Evolutionary conservation across 2,888 invertebrate species (phyloP).

Genomic region (Dolomedes plantarius): DNA sequence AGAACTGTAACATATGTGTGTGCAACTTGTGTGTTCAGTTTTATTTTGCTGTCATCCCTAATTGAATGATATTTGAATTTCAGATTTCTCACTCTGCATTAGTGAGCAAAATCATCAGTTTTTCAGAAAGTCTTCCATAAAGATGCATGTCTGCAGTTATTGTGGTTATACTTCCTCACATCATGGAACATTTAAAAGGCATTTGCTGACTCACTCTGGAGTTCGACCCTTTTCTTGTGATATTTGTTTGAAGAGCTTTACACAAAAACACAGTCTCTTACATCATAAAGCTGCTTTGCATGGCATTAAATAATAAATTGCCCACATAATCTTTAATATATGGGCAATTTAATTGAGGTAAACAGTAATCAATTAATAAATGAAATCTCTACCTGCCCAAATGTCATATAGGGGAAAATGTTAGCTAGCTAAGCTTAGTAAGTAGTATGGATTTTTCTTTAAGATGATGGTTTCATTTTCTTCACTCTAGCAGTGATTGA

Average conservation of each 20-base stretch:
- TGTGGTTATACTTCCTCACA: conserved; percentile 18
- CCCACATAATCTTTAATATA: not conserved
- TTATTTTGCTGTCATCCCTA: too few species aligned
- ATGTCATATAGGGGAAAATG: too few species aligned
- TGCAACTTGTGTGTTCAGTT: too few species aligned
- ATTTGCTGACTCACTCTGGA: conserved; percentile 40
- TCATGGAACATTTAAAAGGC: conserved; percentile 19
- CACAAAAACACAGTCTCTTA: conserved; percentile 7
- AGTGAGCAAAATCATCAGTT: not conserved
- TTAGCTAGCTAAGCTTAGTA: not conserved
- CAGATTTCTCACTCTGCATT: not conserved
- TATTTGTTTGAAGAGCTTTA: not conserved
- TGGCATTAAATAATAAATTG: not conserved
- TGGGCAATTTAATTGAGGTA: too few species aligned
- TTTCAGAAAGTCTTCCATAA: not conserved
- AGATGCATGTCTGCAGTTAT: not conserved
- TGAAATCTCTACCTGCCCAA: too few species aligned
- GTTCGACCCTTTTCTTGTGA: not conserved
- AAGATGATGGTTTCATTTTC: too few species aligned
- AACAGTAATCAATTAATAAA: too few species aligned
- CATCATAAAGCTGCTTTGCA: not conserved
- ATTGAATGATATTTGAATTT: conserved; percentile 8
- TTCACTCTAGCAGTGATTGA: too few species aligned
- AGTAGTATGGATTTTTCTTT: too few species aligned
- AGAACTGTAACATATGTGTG: too few species aligned